Evolutionary conservation across 2,113 vertebrate genomes (phyloP).

Genomic region (Amblyornis subalaris): DNA sequence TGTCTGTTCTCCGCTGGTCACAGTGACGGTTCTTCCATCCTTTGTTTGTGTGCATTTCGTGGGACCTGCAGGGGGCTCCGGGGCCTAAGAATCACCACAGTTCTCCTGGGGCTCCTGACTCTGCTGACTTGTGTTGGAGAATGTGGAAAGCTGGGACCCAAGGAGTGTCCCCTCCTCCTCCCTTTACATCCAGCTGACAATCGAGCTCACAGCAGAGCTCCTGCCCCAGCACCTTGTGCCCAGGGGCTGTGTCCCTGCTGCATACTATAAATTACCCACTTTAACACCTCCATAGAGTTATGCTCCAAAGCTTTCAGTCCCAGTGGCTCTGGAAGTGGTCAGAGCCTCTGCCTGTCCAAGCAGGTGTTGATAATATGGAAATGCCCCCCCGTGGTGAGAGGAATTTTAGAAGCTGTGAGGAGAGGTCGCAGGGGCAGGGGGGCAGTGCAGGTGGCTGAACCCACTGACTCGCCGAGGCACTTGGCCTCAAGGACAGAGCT

Average conservation of each 20-base stretch:
- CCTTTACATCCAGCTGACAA: not conserved
- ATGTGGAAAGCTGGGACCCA: not conserved
- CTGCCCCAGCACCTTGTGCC: not conserved
- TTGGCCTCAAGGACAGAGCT: not conserved
- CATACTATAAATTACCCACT: slow-evolving; percentile 21
- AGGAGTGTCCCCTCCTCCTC: not conserved
- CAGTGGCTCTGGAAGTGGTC: not conserved
- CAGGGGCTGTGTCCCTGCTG: not conserved
- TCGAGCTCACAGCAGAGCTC: not conserved
- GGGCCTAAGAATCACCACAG: not conserved
- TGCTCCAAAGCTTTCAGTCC: not conserved
- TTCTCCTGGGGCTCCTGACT: not conserved
- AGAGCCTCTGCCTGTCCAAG: not conserved
- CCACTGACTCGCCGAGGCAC: not conserved
- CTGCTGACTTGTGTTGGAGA: not conserved
- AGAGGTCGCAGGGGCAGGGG: not conserved
- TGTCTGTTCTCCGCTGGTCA: not conserved
- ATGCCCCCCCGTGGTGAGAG: not conserved
- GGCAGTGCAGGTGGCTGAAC: not conserved
- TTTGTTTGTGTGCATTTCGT: not conserved
- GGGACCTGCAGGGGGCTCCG: not conserved
- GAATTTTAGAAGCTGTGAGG: slow-evolving; percentile 34
- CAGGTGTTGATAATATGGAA: slow-evolving; percentile 8
- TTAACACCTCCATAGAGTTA: slow-evolving; percentile 32
- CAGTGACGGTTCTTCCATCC: not conserved